Evolutionary conservation across 2,797 vertebrate species (phyloP).

Genomic region (Neopelma chrysocephalum): DNA sequence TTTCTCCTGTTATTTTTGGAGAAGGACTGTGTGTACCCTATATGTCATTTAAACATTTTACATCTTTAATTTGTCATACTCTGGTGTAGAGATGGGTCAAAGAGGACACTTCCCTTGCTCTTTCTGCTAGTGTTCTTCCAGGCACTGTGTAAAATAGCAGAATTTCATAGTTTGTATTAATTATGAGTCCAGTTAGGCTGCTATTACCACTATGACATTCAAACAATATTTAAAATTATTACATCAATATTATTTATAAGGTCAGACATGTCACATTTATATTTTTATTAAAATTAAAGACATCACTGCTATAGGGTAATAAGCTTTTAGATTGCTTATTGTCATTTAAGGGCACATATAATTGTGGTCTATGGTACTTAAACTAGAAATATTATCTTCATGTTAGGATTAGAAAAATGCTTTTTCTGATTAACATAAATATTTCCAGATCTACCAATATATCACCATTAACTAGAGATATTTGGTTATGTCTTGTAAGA

Average conservation of each 20-base stretch:
- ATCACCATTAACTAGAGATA: background rate
- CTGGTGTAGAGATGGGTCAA: background rate
- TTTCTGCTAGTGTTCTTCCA: background rate
- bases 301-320: slow-evolving; percentile 31
- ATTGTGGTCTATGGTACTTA: background rate
- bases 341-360: slow-evolving; percentile 19
- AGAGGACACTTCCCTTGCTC: background rate
- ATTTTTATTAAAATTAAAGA: slow-evolving; percentile 64
- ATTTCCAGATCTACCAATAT: background rate
- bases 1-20: background rate
- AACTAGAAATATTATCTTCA: slow-evolving; percentile 21
- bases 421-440: background rate
- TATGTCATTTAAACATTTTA: background rate
- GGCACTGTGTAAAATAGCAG: background rate
- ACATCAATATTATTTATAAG: slow-evolving; percentile 72
- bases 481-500: background rate
- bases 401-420: background rate
- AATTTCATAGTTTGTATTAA: slow-evolving; percentile 45
- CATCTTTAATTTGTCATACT: background rate
- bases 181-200: slow-evolving; percentile 32
- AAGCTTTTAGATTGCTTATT: slow-evolving; percentile 20
- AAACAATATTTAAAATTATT: slow-evolving; percentile 67
- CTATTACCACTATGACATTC: slow-evolving; percentile 62
- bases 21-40: background rate
- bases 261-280: slow-evolving; percentile 58